Percentiles rank a stretch among this genome's conserved stretches.
Conservation (phyloP, 37 sponge, comb jelly and placozoan genomes). For the Cliona cf. orientalis region DNA sequence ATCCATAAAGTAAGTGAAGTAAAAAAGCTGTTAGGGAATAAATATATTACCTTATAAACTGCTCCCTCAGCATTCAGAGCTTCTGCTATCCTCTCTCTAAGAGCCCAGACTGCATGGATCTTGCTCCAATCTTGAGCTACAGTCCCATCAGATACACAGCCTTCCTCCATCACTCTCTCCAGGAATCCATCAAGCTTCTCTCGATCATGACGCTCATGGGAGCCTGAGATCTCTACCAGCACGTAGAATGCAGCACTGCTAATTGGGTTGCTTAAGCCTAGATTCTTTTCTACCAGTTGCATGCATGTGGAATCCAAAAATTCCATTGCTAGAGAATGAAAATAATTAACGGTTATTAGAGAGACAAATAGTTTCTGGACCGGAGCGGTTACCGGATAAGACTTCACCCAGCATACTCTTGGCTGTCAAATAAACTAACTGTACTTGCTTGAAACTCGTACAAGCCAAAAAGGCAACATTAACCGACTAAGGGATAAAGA, state of each 20-base stretch:
- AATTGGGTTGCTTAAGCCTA: slow-evolving; percentile 70
- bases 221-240: slow-evolving; percentile 95
- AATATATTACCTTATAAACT: slow-evolving; percentile 66
- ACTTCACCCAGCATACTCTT: slow-evolving; percentile 85
- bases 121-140: slow-evolving; percentile 80
- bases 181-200: slow-evolving; percentile 84
- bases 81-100: slow-evolving; percentile 87
- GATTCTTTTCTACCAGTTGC: slow-evolving; percentile 73
- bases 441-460: slow-evolving; percentile 73
- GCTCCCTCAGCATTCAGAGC: slow-evolving; percentile 76
- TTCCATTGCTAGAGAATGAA: slow-evolving; percentile 79
- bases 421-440: slow-evolving; percentile 57
- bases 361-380: background rate
- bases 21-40: background rate
- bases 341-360: background rate
- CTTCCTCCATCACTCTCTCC: slow-evolving; percentile 60
- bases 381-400: slow-evolving; percentile 66
- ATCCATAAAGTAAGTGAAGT: background rate
- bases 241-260: slow-evolving; percentile 74
- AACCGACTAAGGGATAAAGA: slow-evolving; percentile 46
- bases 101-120: slow-evolving; percentile 75
- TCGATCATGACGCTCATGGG: slow-evolving; percentile 80
- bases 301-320: slow-evolving; percentile 83
- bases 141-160: slow-evolving; percentile 77
- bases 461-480: slow-evolving; percentile 91